Evolutionary conservation across 2,797 vertebrate genomes (phyloP), one percentile per base, ranked within the genome.

Genomic region (Sebastes taczanowskii): DNA sequence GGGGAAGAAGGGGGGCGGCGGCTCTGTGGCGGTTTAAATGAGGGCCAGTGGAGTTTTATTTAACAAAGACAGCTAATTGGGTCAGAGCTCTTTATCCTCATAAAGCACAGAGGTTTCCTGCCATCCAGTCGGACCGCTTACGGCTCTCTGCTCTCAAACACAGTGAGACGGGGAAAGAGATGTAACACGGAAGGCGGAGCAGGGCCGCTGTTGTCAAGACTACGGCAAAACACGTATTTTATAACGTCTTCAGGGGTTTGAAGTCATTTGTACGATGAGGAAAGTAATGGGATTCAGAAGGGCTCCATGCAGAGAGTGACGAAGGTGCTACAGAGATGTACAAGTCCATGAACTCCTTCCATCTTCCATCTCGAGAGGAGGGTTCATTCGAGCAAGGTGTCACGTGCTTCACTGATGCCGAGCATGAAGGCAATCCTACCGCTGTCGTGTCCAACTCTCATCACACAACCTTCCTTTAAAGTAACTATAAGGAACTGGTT

Each of bases 31-130:
- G 65, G 81, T 88, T 87, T 89, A 93, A 93, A 89, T 60, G 74
- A 85, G 85, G 86, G 81, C 86, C 81, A 55, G 85, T 84, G 79
- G 74, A 88, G 84, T 92, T 92, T 91, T 92, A 90, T 91, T 94
- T 91, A 93, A 95, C 93, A 89, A 91, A 90, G 87, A 85, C 63
- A 77, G 88, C 85, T 95, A 94, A 95, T 94, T 95, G 87, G 92
- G 92, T 95, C 89, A 92, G 75, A 91, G 82, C 89, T 85, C 80
- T 80, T 86, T 87, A 87, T 88, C 71, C 81, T 87, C 74, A 65
- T 86, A 64, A 85, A 89, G 83, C 69, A 65, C 60, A 1, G 25
- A 86, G 82, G 81, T 86, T 86, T 83, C 67, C 60, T 72, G 64
- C 73, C 64, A 79, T 80, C 16, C 70, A 61, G 20, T 65, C 67